Evolutionary conservation across 2,888 invertebrate genomes (phyloP).

Genomic region (Drosophila aldrichi): DNA sequence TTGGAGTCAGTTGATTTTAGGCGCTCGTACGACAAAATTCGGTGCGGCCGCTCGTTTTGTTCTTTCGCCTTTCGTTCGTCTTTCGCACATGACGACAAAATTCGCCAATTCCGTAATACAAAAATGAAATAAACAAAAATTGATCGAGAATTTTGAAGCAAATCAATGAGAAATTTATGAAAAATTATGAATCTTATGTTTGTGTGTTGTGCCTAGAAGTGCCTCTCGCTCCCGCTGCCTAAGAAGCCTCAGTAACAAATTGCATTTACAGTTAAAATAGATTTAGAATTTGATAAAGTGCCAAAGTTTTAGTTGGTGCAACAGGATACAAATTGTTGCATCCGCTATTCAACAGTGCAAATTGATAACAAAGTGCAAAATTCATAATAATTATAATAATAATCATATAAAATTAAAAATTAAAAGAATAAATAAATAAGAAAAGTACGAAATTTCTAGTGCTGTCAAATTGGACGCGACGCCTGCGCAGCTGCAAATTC

Average conservation of each 20-base stretch:
- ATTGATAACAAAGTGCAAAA: slow-evolving; percentile 38
- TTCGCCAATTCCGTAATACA: slow-evolving; percentile 26
- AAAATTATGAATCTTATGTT: slow-evolving; percentile 4
- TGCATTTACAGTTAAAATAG: slow-evolving; percentile 51
- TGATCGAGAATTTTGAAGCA: slow-evolving; percentile 3
- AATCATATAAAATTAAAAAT: background rate
- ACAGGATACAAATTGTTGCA: slow-evolving; percentile 8
- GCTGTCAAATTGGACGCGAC: slow-evolving; percentile 42
- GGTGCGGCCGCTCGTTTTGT: slow-evolving; percentile 50
- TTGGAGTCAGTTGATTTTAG: slow-evolving; percentile 54
- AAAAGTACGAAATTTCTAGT: slow-evolving; percentile 14
- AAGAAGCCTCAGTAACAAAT: slow-evolving; percentile 32
- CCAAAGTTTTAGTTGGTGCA: slow-evolving; percentile 39
- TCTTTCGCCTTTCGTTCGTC: slow-evolving; percentile 45
- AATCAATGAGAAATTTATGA: background rate
- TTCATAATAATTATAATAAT: background rate
- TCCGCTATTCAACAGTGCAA: background rate
- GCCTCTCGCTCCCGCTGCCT: slow-evolving; percentile 19
- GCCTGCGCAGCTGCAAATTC: slow-evolving; percentile 75
- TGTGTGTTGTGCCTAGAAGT: slow-evolving; percentile 44
- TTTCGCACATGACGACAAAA: slow-evolving; percentile 37
- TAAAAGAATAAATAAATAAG: slow-evolving; percentile 1
- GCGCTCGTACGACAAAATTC: slow-evolving; percentile 59
- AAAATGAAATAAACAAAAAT: slow-evolving; percentile 14
- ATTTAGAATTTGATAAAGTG: slow-evolving; percentile 41